Evolutionary conservation across 2,113 vertebrate species (phyloP).

Genomic region (Numida meleagris): DNA sequence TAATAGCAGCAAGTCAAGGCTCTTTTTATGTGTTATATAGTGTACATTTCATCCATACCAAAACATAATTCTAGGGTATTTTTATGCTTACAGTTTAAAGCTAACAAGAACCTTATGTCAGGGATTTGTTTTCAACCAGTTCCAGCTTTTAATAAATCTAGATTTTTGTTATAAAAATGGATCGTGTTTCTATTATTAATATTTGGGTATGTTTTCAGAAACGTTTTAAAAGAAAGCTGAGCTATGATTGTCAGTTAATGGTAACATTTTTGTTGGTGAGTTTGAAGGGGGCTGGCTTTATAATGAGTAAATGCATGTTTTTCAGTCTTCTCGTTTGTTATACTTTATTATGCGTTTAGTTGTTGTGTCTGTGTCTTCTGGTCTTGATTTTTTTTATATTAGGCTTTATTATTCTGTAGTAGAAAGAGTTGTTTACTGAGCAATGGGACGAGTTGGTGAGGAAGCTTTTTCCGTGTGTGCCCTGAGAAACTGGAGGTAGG

Average conservation of each 20-base stretch:
- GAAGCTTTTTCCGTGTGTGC: background rate
- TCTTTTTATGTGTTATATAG: slow-evolving; percentile 67
- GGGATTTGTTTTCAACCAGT: slow-evolving; percentile 78
- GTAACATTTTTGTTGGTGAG: background rate
- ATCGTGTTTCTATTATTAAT: slow-evolving; percentile 75
- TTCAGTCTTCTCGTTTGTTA: background rate
- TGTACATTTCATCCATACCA: slow-evolving; percentile 69
- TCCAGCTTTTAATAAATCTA: slow-evolving; percentile 80
- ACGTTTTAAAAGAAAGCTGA: slow-evolving; percentile 20
- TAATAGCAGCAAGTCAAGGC: slow-evolving; percentile 76
- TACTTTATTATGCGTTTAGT: background rate
- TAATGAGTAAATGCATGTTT: background rate
- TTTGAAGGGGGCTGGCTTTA: background rate
- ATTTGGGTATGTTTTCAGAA: slow-evolving; percentile 71
- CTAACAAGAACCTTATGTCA: slow-evolving; percentile 81
- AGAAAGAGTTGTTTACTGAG: background rate
- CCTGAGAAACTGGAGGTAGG: background rate
- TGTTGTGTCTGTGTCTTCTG: background rate
- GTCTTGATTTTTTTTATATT: background rate
- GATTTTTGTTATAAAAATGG: slow-evolving; percentile 76
- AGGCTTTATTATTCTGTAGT: background rate
- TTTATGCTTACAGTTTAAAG: slow-evolving; percentile 79
- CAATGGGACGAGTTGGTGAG: background rate
- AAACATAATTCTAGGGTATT: slow-evolving; percentile 74
- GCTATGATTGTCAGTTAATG: background rate